Evolutionary conservation across 1,140 invertebrate genomes (phyloP).

Genomic region (Bombus affinis): DNA sequence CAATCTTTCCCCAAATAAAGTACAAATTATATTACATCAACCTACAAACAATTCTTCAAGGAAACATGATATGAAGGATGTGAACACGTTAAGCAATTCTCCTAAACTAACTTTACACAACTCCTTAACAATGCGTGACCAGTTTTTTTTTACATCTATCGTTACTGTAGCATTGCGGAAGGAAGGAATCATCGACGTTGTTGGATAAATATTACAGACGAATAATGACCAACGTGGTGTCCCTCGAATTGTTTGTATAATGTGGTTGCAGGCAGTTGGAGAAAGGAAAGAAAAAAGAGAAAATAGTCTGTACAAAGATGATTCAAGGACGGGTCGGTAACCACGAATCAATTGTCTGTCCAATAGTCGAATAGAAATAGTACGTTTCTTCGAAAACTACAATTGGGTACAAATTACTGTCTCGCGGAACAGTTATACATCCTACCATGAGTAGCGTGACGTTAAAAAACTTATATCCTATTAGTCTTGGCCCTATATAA

Average conservation of each 20-base stretch:
- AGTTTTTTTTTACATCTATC: conserved; percentile 9
- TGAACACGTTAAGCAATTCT: conserved; percentile 15
- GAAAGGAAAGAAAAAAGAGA: not conserved
- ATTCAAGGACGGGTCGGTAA: conserved; percentile 39
- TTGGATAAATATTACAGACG: conserved; percentile 20
- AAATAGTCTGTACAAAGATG: conserved; percentile 16
- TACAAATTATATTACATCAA: conserved; percentile 62
- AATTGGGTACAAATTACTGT: conserved; percentile 31
- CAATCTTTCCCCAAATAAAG: conserved; percentile 4
- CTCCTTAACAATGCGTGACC: conserved; percentile 30
- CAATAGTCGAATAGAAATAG: conserved; percentile 18
- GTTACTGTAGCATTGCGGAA: not conserved
- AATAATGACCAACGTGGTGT: conserved; percentile 4
- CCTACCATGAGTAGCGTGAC: conserved; percentile 21
- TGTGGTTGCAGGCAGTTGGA: not conserved
- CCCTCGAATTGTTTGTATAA: not conserved
- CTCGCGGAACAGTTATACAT: conserved; percentile 12
- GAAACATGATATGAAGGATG: conserved; percentile 33
- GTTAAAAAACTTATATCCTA: conserved; percentile 58
- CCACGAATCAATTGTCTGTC: conserved; percentile 28
- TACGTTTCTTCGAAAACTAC: conserved; percentile 11
- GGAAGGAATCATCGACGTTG: not conserved
- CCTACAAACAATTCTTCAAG: conserved; percentile 29
- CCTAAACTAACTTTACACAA: conserved; percentile 38
- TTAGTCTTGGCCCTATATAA: conserved; percentile 41